Conservation (phyloP, 2,113 vertebrate species). For the Nannospalax galili region DNA sequence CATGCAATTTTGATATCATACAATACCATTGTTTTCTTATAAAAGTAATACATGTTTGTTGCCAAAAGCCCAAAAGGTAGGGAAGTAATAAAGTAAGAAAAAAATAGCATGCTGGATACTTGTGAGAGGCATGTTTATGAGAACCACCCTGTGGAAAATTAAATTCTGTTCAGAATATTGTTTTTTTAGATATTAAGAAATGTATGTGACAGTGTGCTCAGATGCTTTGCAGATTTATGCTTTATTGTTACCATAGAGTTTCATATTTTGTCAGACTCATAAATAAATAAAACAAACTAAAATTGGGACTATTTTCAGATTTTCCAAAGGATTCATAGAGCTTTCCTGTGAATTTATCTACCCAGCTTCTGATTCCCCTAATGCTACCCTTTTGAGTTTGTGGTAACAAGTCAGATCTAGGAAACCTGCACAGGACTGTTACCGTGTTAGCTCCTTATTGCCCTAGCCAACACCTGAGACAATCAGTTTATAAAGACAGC, state of each 20-base stretch:
- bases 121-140: background rate
- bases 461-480: background rate
- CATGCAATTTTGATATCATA: background rate
- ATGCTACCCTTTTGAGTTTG: background rate
- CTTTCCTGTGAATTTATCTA: background rate
- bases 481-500: background rate
- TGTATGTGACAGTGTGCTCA: background rate
- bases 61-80: background rate
- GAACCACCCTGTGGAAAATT: background rate
- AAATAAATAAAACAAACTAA: background rate
- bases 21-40: background rate
- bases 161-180: background rate
- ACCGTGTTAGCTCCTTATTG: background rate
- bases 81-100: background rate
- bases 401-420: background rate
- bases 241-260: background rate
- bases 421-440: background rate
- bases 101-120: background rate
- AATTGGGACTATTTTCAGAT: background rate
- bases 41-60: background rate
- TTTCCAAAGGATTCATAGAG: background rate
- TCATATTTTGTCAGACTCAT: background rate
- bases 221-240: background rate
- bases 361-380: background rate
- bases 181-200: background rate